Evolutionary conservation across 2,888 invertebrate genomes (phyloP).

Genomic region (Meghimatium bilineatum): DNA sequence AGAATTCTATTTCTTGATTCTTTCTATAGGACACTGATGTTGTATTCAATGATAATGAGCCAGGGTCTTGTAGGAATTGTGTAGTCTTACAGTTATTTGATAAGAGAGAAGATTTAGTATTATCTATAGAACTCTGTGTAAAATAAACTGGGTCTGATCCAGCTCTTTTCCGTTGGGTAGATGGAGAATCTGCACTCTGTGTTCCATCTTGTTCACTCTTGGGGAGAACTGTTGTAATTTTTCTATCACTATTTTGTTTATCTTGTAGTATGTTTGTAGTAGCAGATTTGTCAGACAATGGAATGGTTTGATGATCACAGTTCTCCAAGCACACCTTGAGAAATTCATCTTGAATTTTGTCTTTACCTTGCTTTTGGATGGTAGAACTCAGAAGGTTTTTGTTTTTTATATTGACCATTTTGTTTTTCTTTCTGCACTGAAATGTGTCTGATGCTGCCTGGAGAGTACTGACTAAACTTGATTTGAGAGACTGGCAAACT

Average conservation of each 20-base stretch:
- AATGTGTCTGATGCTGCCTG: no score
- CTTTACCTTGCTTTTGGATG: neutral
- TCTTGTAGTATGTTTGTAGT: neutral
- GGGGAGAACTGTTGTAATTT: neutral
- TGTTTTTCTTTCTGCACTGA: neutral
- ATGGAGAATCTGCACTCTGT: neutral
- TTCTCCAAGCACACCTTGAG: neutral
- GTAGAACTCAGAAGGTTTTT: neutral
- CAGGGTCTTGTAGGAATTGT: neutral
- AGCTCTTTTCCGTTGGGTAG: neutral
- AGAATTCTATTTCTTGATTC: neutral
- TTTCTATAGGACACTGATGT: neutral
- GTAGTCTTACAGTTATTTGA: neutral
- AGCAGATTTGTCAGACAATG: neutral
- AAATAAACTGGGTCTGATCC: neutral
- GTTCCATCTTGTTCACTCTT: neutral
- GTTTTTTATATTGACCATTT: neutral
- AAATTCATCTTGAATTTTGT: neutral
- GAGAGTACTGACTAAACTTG: neutral
- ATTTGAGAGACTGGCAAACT: neutral
- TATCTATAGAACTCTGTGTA: neutral
- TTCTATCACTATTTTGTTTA: neutral
- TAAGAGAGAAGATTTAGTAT: neutral
- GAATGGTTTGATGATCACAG: neutral
- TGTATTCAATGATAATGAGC: neutral